Conservation (phyloP, 2,797 vertebrate genomes). For the Salmo trutta region DNA sequence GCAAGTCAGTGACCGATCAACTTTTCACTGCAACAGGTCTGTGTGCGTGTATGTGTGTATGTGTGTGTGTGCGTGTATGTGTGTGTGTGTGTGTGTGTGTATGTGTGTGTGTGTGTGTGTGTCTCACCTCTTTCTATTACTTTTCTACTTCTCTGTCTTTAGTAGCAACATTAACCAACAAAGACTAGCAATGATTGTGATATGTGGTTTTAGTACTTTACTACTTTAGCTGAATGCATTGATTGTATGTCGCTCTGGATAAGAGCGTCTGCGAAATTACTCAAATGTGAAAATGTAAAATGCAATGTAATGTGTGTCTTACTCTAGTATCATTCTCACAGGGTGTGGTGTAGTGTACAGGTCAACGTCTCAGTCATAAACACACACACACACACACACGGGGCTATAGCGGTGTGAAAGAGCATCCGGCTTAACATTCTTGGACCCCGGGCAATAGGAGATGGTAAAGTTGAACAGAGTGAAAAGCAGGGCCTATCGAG, state of each 20-base stretch:
- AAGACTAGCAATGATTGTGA: neutral
- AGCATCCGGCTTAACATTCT: too few relatives aligned
- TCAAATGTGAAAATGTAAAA: neutral
- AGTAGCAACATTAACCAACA: neutral
- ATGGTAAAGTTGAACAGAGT: too few relatives aligned
- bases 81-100: neutral
- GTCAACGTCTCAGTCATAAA: slow-evolving; percentile 4
- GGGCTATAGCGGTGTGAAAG: too few relatives aligned
- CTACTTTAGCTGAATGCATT: neutral
- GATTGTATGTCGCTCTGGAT: neutral
- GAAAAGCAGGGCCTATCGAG: too few relatives aligned
- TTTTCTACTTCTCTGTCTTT: neutral
- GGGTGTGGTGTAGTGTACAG: neutral
- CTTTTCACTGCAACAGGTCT: slow-evolving; percentile 44
- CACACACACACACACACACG: neutral
- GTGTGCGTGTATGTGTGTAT: too few relatives aligned
- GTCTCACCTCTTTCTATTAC: neutral
- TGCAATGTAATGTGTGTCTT: neutral
- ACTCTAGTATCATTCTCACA: neutral
- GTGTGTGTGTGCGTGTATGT: too few relatives aligned
- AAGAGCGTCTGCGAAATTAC: neutral
- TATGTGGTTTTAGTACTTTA: neutral
- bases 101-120: neutral
- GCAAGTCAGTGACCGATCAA: neutral
- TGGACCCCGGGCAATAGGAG: too few relatives aligned